Percentiles rank a stretch among this genome's conserved stretches.
Evolutionary conservation across 2,113 vertebrate species (phyloP).

Genomic region (human): DNA sequence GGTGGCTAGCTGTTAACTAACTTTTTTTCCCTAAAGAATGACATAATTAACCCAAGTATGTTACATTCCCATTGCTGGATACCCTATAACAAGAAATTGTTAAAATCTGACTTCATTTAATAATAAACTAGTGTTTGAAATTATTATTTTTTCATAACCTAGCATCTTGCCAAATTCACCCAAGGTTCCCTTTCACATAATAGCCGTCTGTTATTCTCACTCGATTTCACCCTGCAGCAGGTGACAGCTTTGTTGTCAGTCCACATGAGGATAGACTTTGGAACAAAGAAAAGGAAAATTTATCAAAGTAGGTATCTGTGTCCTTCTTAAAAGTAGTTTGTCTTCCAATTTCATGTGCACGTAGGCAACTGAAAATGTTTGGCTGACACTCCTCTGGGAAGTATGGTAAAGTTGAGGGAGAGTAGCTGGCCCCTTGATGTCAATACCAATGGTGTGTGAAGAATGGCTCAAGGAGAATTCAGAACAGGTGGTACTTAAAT

Average conservation of each 20-base stretch:
- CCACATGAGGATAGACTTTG: neutral
- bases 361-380: neutral
- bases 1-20: slow-evolving; percentile 53
- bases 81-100: slow-evolving; percentile 14
- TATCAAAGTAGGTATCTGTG: neutral
- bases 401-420: neutral
- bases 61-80: slow-evolving; percentile 55
- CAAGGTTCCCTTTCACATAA: slow-evolving; percentile 38
- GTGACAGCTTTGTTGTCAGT: fast-evolving
- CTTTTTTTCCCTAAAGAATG: slow-evolving; percentile 56
- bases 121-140: slow-evolving; percentile 62
- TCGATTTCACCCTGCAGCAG: neutral
- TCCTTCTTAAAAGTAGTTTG: neutral
- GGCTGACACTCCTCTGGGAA: neutral
- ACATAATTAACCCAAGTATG: slow-evolving; percentile 46
- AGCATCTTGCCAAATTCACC: neutral
- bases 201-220: neutral
- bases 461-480: neutral
- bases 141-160: slow-evolving; percentile 42
- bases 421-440: neutral
- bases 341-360: neutral
- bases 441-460: fast-evolving
- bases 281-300: neutral
- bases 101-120: slow-evolving; percentile 54
- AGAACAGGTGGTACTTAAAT: neutral